phyloP scores from a whole-genome alignment of 2,113 vertebrate species.

The Chloropsis hardwickii region DNA sequence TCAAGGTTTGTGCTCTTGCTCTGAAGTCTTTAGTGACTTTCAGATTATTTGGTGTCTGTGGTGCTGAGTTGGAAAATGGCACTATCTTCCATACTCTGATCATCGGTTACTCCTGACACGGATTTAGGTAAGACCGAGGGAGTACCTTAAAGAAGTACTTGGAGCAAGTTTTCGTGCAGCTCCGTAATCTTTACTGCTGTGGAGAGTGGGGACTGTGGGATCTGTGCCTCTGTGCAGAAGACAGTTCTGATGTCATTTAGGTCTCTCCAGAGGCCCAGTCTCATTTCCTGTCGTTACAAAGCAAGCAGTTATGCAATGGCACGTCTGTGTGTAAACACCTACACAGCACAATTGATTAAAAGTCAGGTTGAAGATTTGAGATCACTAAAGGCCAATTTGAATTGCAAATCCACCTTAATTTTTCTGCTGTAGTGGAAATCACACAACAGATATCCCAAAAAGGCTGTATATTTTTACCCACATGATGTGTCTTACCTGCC shows the following conservation, averaged over 20 bases:
- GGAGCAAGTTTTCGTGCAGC: background rate
- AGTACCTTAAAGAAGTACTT: background rate
- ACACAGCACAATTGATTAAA: background rate
- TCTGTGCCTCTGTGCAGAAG: background rate
- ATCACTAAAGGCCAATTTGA: background rate
- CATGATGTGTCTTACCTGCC: background rate
- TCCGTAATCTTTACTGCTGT: background rate
- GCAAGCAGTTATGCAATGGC: background rate
- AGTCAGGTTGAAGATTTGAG: background rate
- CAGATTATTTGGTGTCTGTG: background rate
- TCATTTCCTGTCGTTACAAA: background rate
- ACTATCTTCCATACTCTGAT: background rate
- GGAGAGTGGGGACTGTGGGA: background rate
- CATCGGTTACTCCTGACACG: background rate
- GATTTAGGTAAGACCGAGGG: background rate
- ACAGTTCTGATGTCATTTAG: background rate
- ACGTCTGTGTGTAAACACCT: background rate
- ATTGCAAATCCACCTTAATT: background rate
- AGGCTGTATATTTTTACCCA: background rate
- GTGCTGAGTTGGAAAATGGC: background rate
- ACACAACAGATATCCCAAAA: background rate
- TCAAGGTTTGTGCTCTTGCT: background rate
- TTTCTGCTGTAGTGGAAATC: background rate
- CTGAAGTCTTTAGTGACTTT: background rate
- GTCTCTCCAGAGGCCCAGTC: background rate